Evolutionary conservation across 2,797 vertebrate genomes (phyloP).

Genomic region (Rhinogobio ventralis): DNA sequence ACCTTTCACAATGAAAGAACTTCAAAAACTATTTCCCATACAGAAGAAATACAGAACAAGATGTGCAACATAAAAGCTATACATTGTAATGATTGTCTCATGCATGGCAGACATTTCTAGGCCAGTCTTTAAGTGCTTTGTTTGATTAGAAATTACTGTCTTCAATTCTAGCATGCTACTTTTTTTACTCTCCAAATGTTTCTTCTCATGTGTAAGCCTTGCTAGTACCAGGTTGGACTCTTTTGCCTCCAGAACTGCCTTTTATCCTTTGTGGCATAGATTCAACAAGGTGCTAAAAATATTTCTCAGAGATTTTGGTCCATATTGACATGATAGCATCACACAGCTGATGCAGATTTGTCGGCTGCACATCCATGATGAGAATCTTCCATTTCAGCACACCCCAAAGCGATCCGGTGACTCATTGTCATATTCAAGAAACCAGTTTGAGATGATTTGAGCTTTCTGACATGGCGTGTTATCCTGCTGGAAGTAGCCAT

Average conservation of each 20-base stretch:
- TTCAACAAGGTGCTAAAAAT: neutral
- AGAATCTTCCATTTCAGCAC: conserved; percentile 61
- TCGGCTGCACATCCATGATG: conserved; percentile 68
- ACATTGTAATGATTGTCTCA: neutral
- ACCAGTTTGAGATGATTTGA: no score
- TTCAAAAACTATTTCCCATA: conserved; percentile 29
- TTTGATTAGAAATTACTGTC: neutral
- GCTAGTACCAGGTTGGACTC: neutral
- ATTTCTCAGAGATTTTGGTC: no score
- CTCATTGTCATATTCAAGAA: no score
- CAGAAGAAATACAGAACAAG: conserved; percentile 15
- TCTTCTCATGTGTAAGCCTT: neutral
- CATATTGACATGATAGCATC: no score
- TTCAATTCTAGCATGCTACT: neutral
- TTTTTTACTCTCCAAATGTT: neutral
- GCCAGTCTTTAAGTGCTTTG: neutral
- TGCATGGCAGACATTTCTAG: neutral
- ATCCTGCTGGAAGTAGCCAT: no score
- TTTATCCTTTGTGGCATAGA: neutral
- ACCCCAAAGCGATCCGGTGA: conserved; percentile 53
- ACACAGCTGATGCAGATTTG: conserved; percentile 56
- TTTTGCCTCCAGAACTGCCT: no score
- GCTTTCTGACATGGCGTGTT: no score
- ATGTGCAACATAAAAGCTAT: neutral
- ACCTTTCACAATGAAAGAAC: conserved; percentile 45